Conservation (phyloP, 2,797 vertebrate species). For the Spondyliosoma cantharus region DNA sequence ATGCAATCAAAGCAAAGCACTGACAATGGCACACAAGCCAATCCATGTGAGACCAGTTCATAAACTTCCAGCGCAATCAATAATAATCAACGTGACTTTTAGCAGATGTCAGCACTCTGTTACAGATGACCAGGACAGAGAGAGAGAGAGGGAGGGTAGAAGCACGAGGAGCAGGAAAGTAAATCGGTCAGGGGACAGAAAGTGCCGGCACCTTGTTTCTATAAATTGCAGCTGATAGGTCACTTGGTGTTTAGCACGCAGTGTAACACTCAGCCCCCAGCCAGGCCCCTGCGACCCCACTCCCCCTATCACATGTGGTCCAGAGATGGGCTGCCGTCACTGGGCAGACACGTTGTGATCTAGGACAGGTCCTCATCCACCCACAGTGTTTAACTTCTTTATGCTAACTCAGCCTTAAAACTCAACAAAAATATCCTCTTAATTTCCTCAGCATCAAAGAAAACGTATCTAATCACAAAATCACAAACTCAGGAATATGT, state of each 20-base stretch:
- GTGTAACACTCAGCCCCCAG: slow-evolving; percentile 69
- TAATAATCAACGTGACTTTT: slow-evolving; percentile 32
- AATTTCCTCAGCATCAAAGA: not conserved
- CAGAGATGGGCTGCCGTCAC: slow-evolving; percentile 67
- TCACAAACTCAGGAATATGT: not conserved
- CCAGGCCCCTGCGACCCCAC: slow-evolving; percentile 38
- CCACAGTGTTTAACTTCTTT: not conserved
- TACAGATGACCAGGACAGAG: not conserved
- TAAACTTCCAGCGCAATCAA: slow-evolving; percentile 5
- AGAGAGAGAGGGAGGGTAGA: not conserved
- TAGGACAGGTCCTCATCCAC: not conserved
- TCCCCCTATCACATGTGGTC: slow-evolving; percentile 62
- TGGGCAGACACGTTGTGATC: slow-evolving; percentile 55
- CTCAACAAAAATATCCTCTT: not conserved
- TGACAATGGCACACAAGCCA: slow-evolving; percentile 1
- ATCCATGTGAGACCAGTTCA: not conserved
- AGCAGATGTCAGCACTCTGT: slow-evolving; percentile 29
- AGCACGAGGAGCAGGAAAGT: slow-evolving; percentile 65
- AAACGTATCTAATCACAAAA: not conserved
- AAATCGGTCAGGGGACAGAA: slow-evolving; percentile 75
- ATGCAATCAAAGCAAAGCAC: slow-evolving; percentile 12
- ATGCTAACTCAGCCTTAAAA: slow-evolving; percentile 1
- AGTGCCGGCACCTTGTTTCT: slow-evolving; percentile 79
- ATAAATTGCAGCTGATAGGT: slow-evolving; percentile 85
- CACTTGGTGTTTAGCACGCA: slow-evolving; percentile 81